Evolutionary conservation across 2,113 vertebrate genomes (phyloP), one percentile per base, ranked within the genome.

Genomic region (Amblyornis subalaris): DNA sequence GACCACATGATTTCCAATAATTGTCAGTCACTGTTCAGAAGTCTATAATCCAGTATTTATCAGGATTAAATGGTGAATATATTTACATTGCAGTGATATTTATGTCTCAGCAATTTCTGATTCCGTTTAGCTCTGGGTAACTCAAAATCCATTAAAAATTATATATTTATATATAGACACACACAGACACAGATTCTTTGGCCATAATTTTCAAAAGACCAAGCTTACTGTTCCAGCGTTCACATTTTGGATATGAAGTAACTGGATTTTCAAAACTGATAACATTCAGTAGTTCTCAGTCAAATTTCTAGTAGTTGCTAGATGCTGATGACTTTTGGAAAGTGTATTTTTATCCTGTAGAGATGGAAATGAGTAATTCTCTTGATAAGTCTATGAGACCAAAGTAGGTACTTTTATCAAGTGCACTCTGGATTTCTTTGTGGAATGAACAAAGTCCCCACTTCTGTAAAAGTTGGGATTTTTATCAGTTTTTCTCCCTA

Each of bases 21-120:
- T 94, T 96, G 71, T 57, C n/a, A 77, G 72, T 96, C 42, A 93
- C n/a, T 54, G 69, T 88, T 90, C 86, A 82, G 57, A 88, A 79
- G 50, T 55, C 93, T 92, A 45, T 28, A 95, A 90, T 90, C 78
- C 71, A 89, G 70, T 90, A 93, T 92, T 95, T 93, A 96, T 94
- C 83, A 94, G 88, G 88, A 93, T 89, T 88, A 91, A 95, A 85
- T 70, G 62, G 62, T 85, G 85, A 93, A 89, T 92, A 72, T 89
- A 75, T 96, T 95, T 94, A 75, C 57, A 92, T 87, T 82, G 58
- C 84, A 91, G 24, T 28, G 54, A 94, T 85, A 93, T 81, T 93
- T 96, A 77, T 40, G 81, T 64, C 48, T 95, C 91, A 89, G 86
- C 57, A 1, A 50, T 89, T 96, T 90, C 78, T 95, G 50, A 85